A percentile compares a stretch with the other conserved stretches of the same genome.
Evolutionary conservation across 2,888 invertebrate genomes (phyloP).

Genomic region (Drosophila anomalipes): DNA sequence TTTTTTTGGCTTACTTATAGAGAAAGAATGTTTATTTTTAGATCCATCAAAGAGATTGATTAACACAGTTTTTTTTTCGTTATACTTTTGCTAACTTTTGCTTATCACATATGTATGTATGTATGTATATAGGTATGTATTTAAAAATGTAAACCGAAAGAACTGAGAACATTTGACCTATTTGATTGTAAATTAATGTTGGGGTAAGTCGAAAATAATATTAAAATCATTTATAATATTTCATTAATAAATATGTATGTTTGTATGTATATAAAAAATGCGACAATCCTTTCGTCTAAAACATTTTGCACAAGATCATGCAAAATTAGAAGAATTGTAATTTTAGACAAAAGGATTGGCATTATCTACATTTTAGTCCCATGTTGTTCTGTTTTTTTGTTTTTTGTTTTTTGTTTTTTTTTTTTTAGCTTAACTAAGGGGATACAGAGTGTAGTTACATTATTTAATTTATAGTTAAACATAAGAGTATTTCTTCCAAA

Average conservation of each 20-base stretch:
- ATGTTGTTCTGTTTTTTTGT: constrained; percentile 25
- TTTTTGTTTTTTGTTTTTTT: constrained; percentile 19
- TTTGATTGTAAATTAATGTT: constrained; percentile 45
- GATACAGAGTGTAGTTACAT: constrained; percentile 85
- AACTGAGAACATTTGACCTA: constrained; percentile 52
- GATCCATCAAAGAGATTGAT: constrained; percentile 81
- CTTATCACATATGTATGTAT: constrained; percentile 53
- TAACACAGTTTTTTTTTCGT: constrained; percentile 62
- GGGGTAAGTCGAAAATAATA: constrained; percentile 45
- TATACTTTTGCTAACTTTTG: constrained; percentile 38
- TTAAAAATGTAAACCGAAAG: constrained; percentile 43
- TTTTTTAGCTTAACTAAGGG: constrained; percentile 78
- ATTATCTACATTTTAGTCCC: constrained; percentile 75
- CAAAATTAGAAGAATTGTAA: constrained; percentile 69
- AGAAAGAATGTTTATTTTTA: constrained; percentile 36
- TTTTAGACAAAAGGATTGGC: constrained; percentile 84
- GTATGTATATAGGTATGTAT: not conserved
- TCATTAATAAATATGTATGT: constrained; percentile 37
- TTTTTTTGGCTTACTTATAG: constrained; percentile 27
- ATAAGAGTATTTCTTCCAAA: constrained; percentile 21
- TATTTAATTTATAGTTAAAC: constrained; percentile 55
- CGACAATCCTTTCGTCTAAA: constrained; percentile 84
- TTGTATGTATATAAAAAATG: constrained; percentile 71
- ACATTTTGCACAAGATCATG: constrained; percentile 63
- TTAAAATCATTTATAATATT: constrained; percentile 26